Evolutionary conservation across 2,797 vertebrate genomes (phyloP).

Genomic region (Tragopan temminckii): DNA sequence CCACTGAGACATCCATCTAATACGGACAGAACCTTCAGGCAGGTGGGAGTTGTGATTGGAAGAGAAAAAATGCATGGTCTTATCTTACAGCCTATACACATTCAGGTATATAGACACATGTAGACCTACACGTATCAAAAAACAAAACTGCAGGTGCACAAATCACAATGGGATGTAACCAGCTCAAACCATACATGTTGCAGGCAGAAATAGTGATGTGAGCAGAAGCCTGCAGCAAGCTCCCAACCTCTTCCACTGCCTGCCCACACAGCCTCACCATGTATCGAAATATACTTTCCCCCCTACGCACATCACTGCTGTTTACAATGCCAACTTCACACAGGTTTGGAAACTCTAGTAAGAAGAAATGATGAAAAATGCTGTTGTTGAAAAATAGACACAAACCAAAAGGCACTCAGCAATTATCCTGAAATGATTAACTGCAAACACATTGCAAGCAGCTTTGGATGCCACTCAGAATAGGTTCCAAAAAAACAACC

Average conservation of each 20-base stretch:
- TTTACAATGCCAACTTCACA: not conserved
- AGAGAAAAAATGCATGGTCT: not conserved
- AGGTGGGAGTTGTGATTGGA: not conserved
- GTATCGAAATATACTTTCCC: not conserved
- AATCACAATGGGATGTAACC: not conserved
- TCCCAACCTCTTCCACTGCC: not conserved
- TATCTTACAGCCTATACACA: not conserved
- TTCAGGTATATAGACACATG: fast-evolving
- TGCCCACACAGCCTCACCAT: too few species aligned
- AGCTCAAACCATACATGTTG: fast-evolving
- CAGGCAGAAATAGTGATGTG: not conserved
- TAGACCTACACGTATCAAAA: fast-evolving
- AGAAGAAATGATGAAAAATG: fast-evolving
- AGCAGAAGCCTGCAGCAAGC: not conserved
- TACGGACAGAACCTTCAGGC: not conserved
- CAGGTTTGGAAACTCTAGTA: not conserved
- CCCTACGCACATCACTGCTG: not conserved
- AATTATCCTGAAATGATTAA: not conserved
- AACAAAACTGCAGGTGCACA: not conserved
- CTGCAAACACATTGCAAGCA: fast-evolving
- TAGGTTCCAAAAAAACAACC: not conserved
- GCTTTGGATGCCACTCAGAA: not conserved
- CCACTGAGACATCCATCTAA: not conserved
- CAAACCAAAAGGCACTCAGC: not conserved
- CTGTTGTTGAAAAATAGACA: not conserved